Evolutionary conservation across 2,113 vertebrate genomes (phyloP), one percentile per base, ranked within the genome.

Genomic region (Sapayoa aenigma): DNA sequence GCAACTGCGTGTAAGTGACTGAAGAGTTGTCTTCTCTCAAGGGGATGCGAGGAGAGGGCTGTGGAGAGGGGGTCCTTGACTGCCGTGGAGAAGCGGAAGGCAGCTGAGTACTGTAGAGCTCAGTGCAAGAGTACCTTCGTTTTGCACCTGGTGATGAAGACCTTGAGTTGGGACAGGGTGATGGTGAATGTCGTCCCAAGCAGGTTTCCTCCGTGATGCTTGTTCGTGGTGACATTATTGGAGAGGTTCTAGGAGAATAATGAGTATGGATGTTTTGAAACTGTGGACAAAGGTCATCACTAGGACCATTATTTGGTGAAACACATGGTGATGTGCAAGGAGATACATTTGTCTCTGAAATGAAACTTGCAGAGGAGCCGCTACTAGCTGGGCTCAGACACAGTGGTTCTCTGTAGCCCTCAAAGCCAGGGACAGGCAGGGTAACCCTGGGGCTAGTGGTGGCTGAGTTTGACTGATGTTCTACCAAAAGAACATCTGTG

Each of bases 381-480:
- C 99, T 99, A 98, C 99, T 99, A 97, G 99, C 99, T 9, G 99
- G 99, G 97, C 99, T 99, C 98, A 99, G 97, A 98, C 99, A 99
- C 98, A 98, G 98, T 69, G 99, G 98, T 97, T 99, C 99, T 81
- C 99, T 98, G 97, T 99, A 99, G 96, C 97, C 97, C 37, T 99
- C 99, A 95, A 98, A 98, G 95, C 99, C 99, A 2, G 99, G 99
- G 91, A 99, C 99, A 2, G 99, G 98, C 97, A 99, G 98, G 49
- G 99, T 99, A 97, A 99, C 98, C 97, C 99, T 97, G 41, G 99
- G 99, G 98, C 98, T 98, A 96, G 98, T 94, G 94, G 98, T 98
- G 88, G 88, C 95, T 33, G 97, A 95, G 97, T 68, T 96, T 89
- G 98, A 76, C 81, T 98, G 98, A 91, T 98, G 99, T 97, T 98